Conservation (phyloP, 1,140 invertebrate species). For the Zophobas atratus region DNA sequence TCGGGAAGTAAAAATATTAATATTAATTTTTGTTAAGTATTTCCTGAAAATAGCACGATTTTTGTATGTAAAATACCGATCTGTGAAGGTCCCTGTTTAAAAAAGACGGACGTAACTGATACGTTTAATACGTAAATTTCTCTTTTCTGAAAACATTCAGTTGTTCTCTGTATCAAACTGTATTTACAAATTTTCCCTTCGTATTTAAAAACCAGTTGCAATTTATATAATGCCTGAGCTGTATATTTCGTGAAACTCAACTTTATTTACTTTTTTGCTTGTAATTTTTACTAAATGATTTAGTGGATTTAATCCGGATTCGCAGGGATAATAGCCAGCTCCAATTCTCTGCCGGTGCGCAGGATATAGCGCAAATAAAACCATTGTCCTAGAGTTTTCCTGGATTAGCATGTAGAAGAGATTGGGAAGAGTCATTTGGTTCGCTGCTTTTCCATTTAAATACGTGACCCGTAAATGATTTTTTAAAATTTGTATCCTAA, state of each 20-base stretch:
- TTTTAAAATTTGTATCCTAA: constrained; percentile 24
- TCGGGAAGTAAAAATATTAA: no score
- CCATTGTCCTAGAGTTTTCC: constrained; percentile 56
- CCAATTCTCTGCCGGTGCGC: constrained; percentile 47
- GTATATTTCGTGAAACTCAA: background rate
- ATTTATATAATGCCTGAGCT: no score
- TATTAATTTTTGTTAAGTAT: no score
- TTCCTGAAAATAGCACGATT: no score
- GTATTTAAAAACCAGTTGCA: no score
- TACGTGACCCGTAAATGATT: constrained; percentile 51
- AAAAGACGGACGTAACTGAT: no score
- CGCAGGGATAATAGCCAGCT: constrained; percentile 49
- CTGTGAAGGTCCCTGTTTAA: no score
- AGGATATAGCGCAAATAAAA: constrained; percentile 56
- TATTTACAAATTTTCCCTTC: no score
- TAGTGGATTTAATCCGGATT: constrained; percentile 50
- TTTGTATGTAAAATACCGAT: no score
- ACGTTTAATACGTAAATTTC: no score
- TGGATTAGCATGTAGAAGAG: constrained; percentile 54
- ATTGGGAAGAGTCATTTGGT: constrained; percentile 53
- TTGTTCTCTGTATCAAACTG: no score
- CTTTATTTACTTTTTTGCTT: constrained; percentile 23
- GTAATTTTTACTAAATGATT: constrained; percentile 53
- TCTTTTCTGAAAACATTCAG: no score
- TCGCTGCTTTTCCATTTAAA: constrained; percentile 47